Base-by-base conservation (phyloP, 2,797 vertebrate species). In the Falco concolor region DNA sequence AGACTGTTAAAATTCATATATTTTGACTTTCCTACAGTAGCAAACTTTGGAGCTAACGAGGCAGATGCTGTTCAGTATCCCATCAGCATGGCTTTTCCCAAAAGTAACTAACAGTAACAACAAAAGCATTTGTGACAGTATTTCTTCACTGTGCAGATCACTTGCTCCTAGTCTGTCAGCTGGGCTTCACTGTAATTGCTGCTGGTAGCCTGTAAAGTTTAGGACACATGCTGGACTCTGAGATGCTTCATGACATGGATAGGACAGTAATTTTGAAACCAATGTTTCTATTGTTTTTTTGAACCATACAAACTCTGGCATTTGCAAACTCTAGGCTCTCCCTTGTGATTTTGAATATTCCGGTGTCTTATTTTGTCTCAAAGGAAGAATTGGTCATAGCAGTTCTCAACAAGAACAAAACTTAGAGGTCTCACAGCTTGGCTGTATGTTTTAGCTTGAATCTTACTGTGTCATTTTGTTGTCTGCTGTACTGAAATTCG, bases 41-140 rank as follows among this genome's bases (percentile, higher is more conserved):
- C 44, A 93, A 44, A 84, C 69, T 94, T 77, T 65, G 76, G 52
- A 90, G 53, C 73, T 65, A 65, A 70, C 64, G 73, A 65, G 49
- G 64, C 28, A 68, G 27, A 60, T 69, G 24, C 23, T 64, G 17
- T 78, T 90, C 50, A 75, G 44, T 89, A 23, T 63, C n/a, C n/a
- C 36, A 72, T 34, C 32, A 89, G 70, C 38, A 36, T 65, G 57
- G 57, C 21, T 54, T 52, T 52, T 93, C 89, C 32, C 75, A 63
- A 50, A 81, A 90, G 83, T 93, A 97, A 60, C 74, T 92, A 72
- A 80, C 45, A 96, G 76, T 92, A 96, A 96, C 54, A 93, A 65
- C 40, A 56, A 84, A 76, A 89, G 56, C 44, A 34, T 87, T 73
- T 95, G 75, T 88, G 72, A 38, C 74, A 32, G 52, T 65, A 90